Percentiles rank a stretch among this genome's conserved stretches.
Conservation (phyloP, 2,888 invertebrate species). For the Lasius platythorax region DNA sequence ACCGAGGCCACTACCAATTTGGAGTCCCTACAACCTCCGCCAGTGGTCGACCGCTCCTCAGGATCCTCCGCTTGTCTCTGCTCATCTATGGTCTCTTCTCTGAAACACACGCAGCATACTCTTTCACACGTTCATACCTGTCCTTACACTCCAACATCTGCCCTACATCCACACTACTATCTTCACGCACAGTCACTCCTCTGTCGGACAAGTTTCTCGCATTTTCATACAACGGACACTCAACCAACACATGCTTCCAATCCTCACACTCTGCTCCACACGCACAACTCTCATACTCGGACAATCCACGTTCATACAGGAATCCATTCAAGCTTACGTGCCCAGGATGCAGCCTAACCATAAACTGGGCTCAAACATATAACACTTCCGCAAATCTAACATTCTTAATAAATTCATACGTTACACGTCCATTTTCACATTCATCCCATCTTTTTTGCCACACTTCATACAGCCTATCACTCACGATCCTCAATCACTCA, state of each 20-base stretch:
- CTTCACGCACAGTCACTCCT: no score
- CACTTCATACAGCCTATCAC: background rate
- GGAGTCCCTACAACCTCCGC: background rate
- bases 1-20: background rate
- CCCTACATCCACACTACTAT: no score
- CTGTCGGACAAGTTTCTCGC: no score
- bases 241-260: no score
- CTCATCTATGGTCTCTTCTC: no score
- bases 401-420: background rate
- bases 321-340: background rate
- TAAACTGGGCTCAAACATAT: background rate
- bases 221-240: no score
- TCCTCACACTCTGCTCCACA: background rate
- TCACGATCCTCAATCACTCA: background rate
- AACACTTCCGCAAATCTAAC: background rate
- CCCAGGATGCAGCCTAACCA: background rate
- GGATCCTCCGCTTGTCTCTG: background rate
- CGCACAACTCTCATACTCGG: background rate
- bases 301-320: background rate
- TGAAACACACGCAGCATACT: no score
- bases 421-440: background rate
- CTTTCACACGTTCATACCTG: background rate
- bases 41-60: background rate
- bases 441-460: background rate
- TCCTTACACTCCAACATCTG: background rate